These are phyloP conservation scores for Drosophila mimetica DNA, from an alignment of 2,888 invertebrate species.

Conservation along the genomic window DNA sequence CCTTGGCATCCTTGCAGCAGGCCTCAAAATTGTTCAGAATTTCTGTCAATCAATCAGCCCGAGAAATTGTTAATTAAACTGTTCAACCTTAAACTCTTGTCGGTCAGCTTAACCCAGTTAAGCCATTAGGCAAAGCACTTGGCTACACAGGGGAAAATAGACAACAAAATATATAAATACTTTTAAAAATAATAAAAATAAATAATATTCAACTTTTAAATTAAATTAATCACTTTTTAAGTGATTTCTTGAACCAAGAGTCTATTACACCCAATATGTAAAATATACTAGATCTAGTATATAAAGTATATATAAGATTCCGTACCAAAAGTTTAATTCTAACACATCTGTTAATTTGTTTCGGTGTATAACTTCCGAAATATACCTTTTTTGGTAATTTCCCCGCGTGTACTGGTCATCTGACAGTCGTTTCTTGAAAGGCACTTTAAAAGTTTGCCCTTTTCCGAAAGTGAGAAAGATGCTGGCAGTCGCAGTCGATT, in stretches of 20 bases:
- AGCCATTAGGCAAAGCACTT: conserved; percentile 5
- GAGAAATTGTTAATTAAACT: conserved; percentile 28
- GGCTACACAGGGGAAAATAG: background rate
- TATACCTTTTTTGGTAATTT: too few relatives aligned
- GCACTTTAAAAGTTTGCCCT: conserved; percentile 13
- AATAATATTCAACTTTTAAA: too few relatives aligned
- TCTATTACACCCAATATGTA: too few relatives aligned
- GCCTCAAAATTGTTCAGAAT: conserved; percentile 1
- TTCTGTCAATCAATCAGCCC: conserved; percentile 28
- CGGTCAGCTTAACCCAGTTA: background rate
- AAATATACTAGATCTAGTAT: too few relatives aligned
- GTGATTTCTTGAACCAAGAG: too few relatives aligned
- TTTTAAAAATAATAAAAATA: background rate
- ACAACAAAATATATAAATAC: background rate
- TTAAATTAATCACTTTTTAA: too few relatives aligned
- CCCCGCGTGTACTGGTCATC: conserved; percentile 16
- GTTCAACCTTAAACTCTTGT: conserved; percentile 14
- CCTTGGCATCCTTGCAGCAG: background rate
- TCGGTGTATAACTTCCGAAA: too few relatives aligned
- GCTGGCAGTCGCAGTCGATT: conserved; percentile 12
- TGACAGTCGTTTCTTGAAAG: conserved; percentile 22
- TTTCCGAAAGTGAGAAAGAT: conserved; percentile 23
- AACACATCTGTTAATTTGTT: too few relatives aligned
- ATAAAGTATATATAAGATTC: too few relatives aligned
- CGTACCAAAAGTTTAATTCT: too few relatives aligned